Base-by-base conservation (phyloP, 2,113 vertebrate genomes). In the Rattus rattus region DNA sequence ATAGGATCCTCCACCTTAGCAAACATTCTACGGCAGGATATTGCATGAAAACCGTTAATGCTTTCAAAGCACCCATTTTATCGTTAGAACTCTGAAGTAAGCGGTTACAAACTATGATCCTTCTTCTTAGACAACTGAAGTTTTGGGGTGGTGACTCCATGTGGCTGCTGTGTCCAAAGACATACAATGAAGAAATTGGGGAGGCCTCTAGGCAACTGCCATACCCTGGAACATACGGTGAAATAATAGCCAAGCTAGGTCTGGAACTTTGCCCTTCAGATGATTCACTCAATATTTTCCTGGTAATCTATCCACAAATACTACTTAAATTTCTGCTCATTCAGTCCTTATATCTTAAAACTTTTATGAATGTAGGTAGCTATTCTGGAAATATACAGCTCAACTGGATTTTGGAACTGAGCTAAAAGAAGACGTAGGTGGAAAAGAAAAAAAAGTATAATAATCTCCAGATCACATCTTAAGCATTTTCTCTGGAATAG, bases 371-470 rank as follows among this genome's bases (percentile, higher is more conserved):
- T 81, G 88, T 81, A 59, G 36, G 88, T 81, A 59, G 36, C 81
- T 92, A 91, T 95, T 88, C 47, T 7, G 65, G 36, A 95, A 95
- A 69, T 77, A 69, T 61, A 26, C 14, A 86, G 91, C 6, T 90
- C 19, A 59, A n/a, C 19, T 76, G 17, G 47, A 89, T 95, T 83
- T 52, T 2, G 77, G 83, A 95, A 79, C n/a, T 90, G 30, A 79
- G 6, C 12, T 47, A 16, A 83, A 90, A 86, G 36, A n/a, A 59
- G 87, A 88, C 79, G 13, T 33, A 83, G 26, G n/a, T 11, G 3
- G 61, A 73, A 30, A 89, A 88, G 59, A 4, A 96, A 89, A 96
- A 89, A 43, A 43, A 43, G 43, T 43, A 43, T 43, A 43, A 77
- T 73, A 54, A 95, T 14, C 54, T 96, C 19, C 49, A 89, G 93